Evolutionary conservation across 2,113 vertebrate genomes (phyloP), one percentile per base, ranked within the genome.

Genomic region (Anas platyrhynchos): DNA sequence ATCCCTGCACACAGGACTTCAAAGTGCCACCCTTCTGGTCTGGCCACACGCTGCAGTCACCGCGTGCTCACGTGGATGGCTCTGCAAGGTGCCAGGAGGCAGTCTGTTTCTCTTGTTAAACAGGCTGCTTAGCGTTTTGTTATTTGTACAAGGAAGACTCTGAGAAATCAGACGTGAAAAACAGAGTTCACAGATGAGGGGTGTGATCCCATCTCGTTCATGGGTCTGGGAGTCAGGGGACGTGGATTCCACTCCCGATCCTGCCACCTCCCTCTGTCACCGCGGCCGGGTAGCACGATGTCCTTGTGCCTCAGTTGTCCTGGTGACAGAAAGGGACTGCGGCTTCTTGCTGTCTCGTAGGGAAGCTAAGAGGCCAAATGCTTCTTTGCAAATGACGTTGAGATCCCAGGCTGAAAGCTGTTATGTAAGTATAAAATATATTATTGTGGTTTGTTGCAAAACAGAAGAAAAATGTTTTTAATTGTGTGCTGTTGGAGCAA

Each of bases 61-160:
- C 12, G 55, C 0, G 3, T 58, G 58, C 29, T 79, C 6, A 4
- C 20, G 26, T 1, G 3, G 34, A 13, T 0, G 1, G 13, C 34
- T 88, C 20, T 0, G 0, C 5, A 0, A 1, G 3, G 34, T 59
- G 14, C 63, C 1, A 2, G n/a, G 36, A 59, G 10, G 46, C n/a
- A n/a, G 44, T 7, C 43, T 52, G 23, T 0, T 43, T 89, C 68
- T 65, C 46, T 55, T 63, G 25, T 66, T 7, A 13, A 83, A 62
- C n/a, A 63, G 74, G 55, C 25, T 44, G 14, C n/a, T 88, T 31
- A 31, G 16, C 29, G 7, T 63, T 86, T 65, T 55, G 8, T 56
- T 80, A 5, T 16, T 48, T 21, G 46, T 48, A 50, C 23, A 16
- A 32, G 12, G 29, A 26, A 50, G 32, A 34, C 27, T 76, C 21